Conservation (phyloP, 2,888 invertebrate species). For the Leucania comma region DNA sequence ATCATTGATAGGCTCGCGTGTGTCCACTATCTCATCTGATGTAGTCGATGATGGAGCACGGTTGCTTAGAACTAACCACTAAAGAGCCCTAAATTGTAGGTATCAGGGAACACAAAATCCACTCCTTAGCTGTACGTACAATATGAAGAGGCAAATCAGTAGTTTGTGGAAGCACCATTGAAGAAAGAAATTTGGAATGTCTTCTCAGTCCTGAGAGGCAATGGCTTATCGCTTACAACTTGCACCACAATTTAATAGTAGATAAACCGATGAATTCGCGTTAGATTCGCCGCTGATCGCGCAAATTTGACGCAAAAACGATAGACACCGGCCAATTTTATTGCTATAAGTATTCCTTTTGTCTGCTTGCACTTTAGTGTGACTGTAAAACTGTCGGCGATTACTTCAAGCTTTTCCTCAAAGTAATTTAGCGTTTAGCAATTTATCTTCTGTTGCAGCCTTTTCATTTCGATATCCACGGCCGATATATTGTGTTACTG, state of each 20-base stretch:
- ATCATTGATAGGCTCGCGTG: too few relatives aligned
- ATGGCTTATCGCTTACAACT: conserved; percentile 3
- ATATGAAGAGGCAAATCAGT: too few relatives aligned
- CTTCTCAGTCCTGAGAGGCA: not conserved
- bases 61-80: too few relatives aligned
- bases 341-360: conserved; percentile 65
- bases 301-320: conserved; percentile 67
- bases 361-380: conserved; percentile 55
- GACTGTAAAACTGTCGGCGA: conserved; percentile 58
- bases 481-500: conserved; percentile 34
- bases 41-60: too few relatives aligned
- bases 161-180: too few relatives aligned
- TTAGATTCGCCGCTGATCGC: conserved; percentile 69
- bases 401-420: conserved; percentile 60
- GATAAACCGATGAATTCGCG: conserved; percentile 69
- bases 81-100: too few relatives aligned
- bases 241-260: conserved; percentile 58
- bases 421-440: conserved; percentile 60
- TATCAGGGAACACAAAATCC: too few relatives aligned
- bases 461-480: conserved; percentile 38
- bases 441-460: conserved; percentile 47
- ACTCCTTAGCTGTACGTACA: too few relatives aligned
- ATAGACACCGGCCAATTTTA: conserved; percentile 69
- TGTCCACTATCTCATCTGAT: too few relatives aligned
- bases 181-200: too few relatives aligned